Conservation (phyloP, 2,888 invertebrate species). For the Pinctada fucata region DNA sequence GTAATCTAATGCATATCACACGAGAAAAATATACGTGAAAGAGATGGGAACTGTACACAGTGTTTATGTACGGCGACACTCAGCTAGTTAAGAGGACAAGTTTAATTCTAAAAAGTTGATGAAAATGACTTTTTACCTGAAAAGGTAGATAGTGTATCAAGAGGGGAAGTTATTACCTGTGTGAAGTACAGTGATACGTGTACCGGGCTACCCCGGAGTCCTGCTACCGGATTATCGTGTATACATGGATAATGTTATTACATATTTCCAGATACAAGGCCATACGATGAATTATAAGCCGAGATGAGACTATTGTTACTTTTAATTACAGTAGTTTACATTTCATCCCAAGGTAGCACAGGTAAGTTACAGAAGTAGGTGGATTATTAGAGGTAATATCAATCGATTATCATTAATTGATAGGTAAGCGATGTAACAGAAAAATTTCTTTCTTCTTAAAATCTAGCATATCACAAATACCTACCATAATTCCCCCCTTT, state of each 20-base stretch:
- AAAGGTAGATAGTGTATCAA: background rate
- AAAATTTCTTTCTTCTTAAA: too few relatives aligned
- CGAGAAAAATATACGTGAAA: conserved; percentile 11
- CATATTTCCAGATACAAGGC: conserved; percentile 21
- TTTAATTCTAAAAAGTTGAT: conserved; percentile 5
- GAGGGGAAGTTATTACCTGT: background rate
- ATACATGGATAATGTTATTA: conserved; percentile 12
- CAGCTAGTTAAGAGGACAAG: background rate
- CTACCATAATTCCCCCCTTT: too few relatives aligned
- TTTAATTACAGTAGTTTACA: conserved; percentile 12
- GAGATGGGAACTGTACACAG: conserved; percentile 10
- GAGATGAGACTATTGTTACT: conserved; percentile 8
- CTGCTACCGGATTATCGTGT: background rate
- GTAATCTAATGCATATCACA: conserved; percentile 15
- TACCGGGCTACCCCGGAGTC: background rate
- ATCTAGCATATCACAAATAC: too few relatives aligned
- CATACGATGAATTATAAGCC: background rate
- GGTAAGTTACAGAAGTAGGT: conserved; percentile 10
- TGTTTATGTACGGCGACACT: conserved; percentile 7
- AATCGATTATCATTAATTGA: conserved; percentile 3
- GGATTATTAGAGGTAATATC: conserved; percentile 9
- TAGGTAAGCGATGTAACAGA: conserved; percentile 3
- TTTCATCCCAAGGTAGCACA: conserved; percentile 6
- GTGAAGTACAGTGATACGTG: background rate
- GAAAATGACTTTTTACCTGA: background rate